Base-by-base conservation (phyloP, 2,888 invertebrate species). In the Leucoptera coffeella region DNA sequence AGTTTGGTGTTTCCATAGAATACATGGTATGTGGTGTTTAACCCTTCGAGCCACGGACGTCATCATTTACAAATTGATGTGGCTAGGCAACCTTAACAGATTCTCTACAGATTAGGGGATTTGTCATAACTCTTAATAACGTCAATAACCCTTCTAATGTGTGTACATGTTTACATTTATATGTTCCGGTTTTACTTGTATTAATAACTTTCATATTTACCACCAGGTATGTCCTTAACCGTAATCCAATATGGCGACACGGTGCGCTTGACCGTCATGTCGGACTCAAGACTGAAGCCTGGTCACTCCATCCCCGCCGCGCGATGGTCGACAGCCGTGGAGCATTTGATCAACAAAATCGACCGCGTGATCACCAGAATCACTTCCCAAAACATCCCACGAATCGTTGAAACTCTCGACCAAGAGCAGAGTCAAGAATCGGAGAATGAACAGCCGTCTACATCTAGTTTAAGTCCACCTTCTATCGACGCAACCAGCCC, bases 211-310 rank as follows among this genome's bases (percentile, higher is more conserved):
- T 10, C 9, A 11, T 14, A 17, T 14, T 26, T 27, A 8, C 23
- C 61, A 61, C 8, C 53, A 85, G 85, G 82, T 47, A 74, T 85
- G 61, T 84, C 85, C 1, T 53, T 84, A 32, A 82, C 83, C 25
- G 62, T 84, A 26, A 80, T 83, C 38, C 78, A 78, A 42, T 82
- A 83, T 45, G 78, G 74, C 1, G 76, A 75, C 36, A 69, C 74
- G 2, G 73, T 83, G 2, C 73, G 78, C 2, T 50, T 85, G 4
- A 78, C 78, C 2, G 79, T 84, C 5, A 85, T 85, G 82, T 74
- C 78, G 2, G 84, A 85, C 45, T 77, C 82, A 1, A 72, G 79
- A 9, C 55, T 84, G n/a, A 73, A 76, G 0, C 84, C 83, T 0
- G 67, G 76, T 11, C 83, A 84, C 53, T 50, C 56, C 2, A 50